phyloP scores from a whole-genome alignment of 2,888 invertebrate species.

The Drosophila rellima region DNA sequence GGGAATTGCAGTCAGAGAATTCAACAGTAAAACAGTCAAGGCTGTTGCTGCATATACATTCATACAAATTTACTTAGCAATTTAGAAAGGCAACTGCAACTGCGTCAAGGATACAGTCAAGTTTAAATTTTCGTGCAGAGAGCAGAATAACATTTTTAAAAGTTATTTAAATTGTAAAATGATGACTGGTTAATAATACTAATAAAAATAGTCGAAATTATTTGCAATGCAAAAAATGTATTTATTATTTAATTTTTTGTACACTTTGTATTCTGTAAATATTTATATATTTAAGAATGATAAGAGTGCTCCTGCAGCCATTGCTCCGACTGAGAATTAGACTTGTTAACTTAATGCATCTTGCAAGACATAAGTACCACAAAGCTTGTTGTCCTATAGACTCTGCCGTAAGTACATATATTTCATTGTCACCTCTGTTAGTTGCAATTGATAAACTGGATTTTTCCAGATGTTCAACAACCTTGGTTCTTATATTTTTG shows the following conservation, averaged over 20 bases:
- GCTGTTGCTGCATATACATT: conserved; percentile 42
- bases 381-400: conserved; percentile 20
- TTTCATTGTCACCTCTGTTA: conserved; percentile 41
- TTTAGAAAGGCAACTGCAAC: conserved; percentile 68
- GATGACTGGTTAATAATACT: neutral
- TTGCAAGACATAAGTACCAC: neutral
- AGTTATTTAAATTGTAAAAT: neutral
- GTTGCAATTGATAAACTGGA: conserved; percentile 59
- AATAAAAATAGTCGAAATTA: neutral
- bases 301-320: neutral
- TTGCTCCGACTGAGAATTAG: neutral
- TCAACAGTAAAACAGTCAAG: conserved; percentile 48
- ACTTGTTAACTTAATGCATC: neutral
- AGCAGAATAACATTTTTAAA: neutral
- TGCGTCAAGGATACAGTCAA: conserved; percentile 48
- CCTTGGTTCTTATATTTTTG: conserved; percentile 47
- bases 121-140: conserved; percentile 6
- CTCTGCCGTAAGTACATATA: conserved; percentile 1
- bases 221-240: neutral
- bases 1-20: conserved; percentile 25
- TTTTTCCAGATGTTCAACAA: conserved; percentile 58
- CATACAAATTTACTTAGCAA: conserved; percentile 20
- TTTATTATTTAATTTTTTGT: neutral
- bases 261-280: neutral
- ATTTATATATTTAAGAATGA: neutral